Evolutionary conservation across 2,888 invertebrate genomes (phyloP).

Genomic region (Melitaea athalia): DNA sequence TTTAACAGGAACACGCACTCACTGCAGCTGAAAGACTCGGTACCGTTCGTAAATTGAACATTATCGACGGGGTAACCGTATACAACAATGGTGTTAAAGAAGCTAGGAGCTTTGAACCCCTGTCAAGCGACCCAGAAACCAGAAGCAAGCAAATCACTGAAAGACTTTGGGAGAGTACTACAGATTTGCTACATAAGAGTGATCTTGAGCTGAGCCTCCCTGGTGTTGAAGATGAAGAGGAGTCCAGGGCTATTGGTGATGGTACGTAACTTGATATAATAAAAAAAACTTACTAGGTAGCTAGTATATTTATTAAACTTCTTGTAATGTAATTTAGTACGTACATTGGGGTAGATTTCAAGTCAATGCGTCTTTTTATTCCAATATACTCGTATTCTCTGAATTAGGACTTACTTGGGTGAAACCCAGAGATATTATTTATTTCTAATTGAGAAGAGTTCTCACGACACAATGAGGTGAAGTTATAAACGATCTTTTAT

Average conservation of each 20-base stretch:
- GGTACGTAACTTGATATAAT: constrained; percentile 48
- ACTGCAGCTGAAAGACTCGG: constrained; percentile 66
- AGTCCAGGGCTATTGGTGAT: constrained; percentile 58
- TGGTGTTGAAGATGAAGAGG: constrained; percentile 56
- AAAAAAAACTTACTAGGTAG: background rate
- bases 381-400: too few species aligned
- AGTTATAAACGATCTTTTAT: background rate
- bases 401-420: too few species aligned
- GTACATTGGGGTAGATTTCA: too few species aligned
- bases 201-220: constrained; percentile 68
- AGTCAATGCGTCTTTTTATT: too few species aligned
- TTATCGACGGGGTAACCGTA: constrained; percentile 66
- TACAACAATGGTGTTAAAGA: constrained; percentile 65
- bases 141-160: constrained; percentile 65
- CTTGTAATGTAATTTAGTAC: too few species aligned
- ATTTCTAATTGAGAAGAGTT: too few species aligned
- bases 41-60: constrained; percentile 60
- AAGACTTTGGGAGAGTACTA: constrained; percentile 63
- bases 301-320: too few species aligned
- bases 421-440: too few species aligned
- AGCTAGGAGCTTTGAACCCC: constrained; percentile 60
- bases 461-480: background rate
- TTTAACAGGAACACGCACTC: constrained; percentile 68
- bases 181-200: constrained; percentile 61
- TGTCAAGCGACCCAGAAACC: constrained; percentile 59